Base-by-base conservation (phyloP, 2,113 vertebrate genomes). In the Tenrec ecaudatus region DNA sequence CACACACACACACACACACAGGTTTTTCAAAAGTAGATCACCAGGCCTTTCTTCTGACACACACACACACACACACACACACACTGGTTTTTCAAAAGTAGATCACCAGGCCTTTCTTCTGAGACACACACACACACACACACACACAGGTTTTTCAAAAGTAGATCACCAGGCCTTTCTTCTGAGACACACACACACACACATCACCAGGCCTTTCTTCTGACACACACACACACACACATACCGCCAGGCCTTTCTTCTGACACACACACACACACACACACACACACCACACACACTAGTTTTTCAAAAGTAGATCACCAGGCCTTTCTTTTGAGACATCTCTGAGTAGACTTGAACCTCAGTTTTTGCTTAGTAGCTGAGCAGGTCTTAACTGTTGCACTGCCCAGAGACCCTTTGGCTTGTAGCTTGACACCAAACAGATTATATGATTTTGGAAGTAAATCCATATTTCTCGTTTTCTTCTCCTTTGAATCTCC, bases 401-500 rank as follows among this genome's bases (percentile, higher is more conserved):
- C 31, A 69, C 14, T 31, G 4, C 68, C 68, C 68, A 69, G 68
- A 31, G 68, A 29, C 14, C n/a, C 11, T 16, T 25, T 58, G 75
- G 60, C 75, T 81, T 76, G 3, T 29, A 33, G 53, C 43, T 68
- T 66, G 12, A 82, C 36, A 77, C 33, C 82, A 86, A 33, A 7
- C 33, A 76, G 69, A 85, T 7, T 64, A 53, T 40, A 14, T 53
- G 27, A 78, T 66, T 69, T 62, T 60, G 64, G 85, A 89, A 78
- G 36, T 38, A 57, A 86, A 15, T 53, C 40, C 23, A 7, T 22
- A 0, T 60, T 77, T 88, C 88, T 86, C 36, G 27, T 66, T 91
- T 75, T 57, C 25, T 82, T 93, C 47, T 64, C 33, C 23, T 89
- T 47, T 53, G 84, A 75, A 68, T 86, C 64, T 82, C 69, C 90